Evolutionary conservation across 2,113 vertebrate species (phyloP), one percentile per base, ranked within the genome.

Genomic region (Megaptera novaeangliae): DNA sequence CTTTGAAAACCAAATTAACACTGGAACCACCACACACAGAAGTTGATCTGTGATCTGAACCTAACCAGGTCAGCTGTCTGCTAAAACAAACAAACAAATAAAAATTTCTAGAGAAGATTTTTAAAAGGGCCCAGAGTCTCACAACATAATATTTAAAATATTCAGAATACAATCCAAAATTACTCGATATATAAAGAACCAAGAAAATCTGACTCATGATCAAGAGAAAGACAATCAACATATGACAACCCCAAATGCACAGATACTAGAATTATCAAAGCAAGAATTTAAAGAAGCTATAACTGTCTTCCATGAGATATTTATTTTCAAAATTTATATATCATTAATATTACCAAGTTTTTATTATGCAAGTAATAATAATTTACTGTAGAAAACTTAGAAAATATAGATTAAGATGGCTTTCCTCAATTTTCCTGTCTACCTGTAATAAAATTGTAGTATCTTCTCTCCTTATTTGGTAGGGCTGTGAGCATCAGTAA

Each of bases 331-430:
- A 91, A 91, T 21, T 44, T 25, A 90, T 23, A 64, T 44, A 69
- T 27, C 10, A 23, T 64, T 81, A 78, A 66, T 63, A 61, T 39
- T 93, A 44, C 63, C 34, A 95, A 77, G 41, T 55, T 95, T 95
- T 34, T 83, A 92, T 74, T 94, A 63, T 77, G 8, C 20, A 77
- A 46, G 15, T 36, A 94, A 95, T 71, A 89, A 31, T 39, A 95
- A 77, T 31, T 95, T 85, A 71, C 74, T 68, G 36, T 84, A 84
- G 39, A 92, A 92, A 94, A 64, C 80, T 57, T 77, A 95, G 39
- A 95, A 94, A 94, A 87, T 36, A 71, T 4, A 68, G 7, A 69
- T 46, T 83, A 88, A 1, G 31, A 75, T 63, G 34, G 4, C 13
- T 83, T 88, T 88, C 55, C 92, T 82, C 41, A 52, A 12, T 57